Evolutionary conservation across 37 sponge, comb jelly and placozoan genomes (phyloP).

Genomic region (Tethya wilhelma): DNA sequence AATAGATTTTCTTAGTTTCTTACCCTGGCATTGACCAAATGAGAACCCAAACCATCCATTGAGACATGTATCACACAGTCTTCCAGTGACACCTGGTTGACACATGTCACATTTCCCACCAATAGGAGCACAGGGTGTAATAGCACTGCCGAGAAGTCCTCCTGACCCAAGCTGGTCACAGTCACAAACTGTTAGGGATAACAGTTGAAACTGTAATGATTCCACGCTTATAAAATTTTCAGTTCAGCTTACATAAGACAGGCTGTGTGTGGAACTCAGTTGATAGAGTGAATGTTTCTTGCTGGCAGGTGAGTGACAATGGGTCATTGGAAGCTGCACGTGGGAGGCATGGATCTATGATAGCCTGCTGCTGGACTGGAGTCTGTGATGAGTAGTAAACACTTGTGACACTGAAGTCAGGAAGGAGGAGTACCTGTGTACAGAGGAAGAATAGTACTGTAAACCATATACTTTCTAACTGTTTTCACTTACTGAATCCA

Average conservation of each 20-base stretch:
- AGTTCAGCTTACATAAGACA: too few relatives aligned
- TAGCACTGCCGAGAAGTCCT: background rate
- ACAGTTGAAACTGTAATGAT: slow-evolving; percentile 36
- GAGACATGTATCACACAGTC: slow-evolving; percentile 51
- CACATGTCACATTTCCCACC: slow-evolving; percentile 43
- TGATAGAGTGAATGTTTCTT: slow-evolving; percentile 53
- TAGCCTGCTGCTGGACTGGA: background rate
- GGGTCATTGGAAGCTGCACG: background rate
- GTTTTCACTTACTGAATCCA: too few relatives aligned
- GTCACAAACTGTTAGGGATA: slow-evolving; percentile 14
- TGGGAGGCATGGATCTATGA: slow-evolving; percentile 40
- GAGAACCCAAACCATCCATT: slow-evolving; percentile 65
- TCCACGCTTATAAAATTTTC: slow-evolving; percentile 62
- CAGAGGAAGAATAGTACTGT: background rate
- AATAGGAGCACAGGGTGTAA: too few relatives aligned
- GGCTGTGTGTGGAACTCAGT: too few relatives aligned
- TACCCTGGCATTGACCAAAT: slow-evolving; percentile 21
- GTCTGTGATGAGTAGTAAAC: slow-evolving; percentile 15
- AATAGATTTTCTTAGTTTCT: too few relatives aligned
- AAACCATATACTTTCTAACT: too few relatives aligned
- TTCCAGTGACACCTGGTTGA: slow-evolving; percentile 52
- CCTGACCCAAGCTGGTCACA: background rate
- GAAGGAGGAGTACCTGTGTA: slow-evolving; percentile 15
- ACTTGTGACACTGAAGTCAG: slow-evolving; percentile 34
- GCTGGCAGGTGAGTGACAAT: background rate